Evolutionary conservation across 1,140 invertebrate species (phyloP).

Genomic region (Physella acuta): DNA sequence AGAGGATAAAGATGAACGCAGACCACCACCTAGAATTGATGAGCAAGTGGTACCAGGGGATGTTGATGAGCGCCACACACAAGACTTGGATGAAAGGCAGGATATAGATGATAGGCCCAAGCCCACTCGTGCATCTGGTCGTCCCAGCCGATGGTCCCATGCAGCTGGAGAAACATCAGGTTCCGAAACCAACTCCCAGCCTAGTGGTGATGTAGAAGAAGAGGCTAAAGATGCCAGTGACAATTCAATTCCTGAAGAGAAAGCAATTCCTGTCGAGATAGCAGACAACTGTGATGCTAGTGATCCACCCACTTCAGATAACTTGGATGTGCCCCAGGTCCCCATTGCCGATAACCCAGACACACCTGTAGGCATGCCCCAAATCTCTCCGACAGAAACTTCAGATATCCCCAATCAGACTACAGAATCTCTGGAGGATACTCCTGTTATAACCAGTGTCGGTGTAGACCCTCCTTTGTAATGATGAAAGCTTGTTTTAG

Average conservation of each 20-base stretch:
- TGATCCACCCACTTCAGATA: not conserved
- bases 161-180: not conserved
- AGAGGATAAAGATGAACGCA: slow-evolving; percentile 27
- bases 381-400: no score
- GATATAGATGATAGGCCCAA: slow-evolving; percentile 20
- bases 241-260: not conserved
- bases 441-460: no score
- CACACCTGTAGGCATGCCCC: no score
- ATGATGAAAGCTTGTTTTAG: no score
- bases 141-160: slow-evolving; percentile 5
- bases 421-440: no score
- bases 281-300: not conserved
- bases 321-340: not conserved
- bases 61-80: slow-evolving; percentile 25
- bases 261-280: not conserved
- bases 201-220: not conserved
- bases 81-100: not conserved
- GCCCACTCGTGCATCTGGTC: not conserved
- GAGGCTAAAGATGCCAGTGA: not conserved
- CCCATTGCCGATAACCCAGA: no score
- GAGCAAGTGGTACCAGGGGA: slow-evolving; percentile 7
- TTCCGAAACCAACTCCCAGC: not conserved
- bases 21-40: slow-evolving; percentile 9
- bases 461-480: no score
- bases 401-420: no score